Base-by-base conservation (phyloP, 2,113 vertebrate species). In the Herpailurus yagouaroundi region DNA sequence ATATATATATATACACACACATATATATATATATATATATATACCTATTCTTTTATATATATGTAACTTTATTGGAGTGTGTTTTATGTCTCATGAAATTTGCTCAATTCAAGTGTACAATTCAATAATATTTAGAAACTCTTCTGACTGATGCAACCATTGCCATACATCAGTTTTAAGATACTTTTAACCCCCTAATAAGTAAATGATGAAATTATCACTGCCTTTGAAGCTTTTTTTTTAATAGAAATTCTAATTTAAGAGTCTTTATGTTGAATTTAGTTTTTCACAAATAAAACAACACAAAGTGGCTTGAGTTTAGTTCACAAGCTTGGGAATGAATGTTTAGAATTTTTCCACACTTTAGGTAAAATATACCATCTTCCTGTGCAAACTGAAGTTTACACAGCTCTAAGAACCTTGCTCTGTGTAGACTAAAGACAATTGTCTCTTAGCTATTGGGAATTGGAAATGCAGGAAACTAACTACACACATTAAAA, bases 381-480 rank as follows among this genome's bases (percentile, higher is more conserved):
- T 66, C 66, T 82, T 15, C 36, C 18, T 82, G 2, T 80, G 81
- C 79, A 96, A 73, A 52, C 1, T 29, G 9, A 50, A 52, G 19
- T 57, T 84, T 68, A 74, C 14, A 50, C 3, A 93, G 48, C 50
- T 80, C 9, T 66, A 16, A 89, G 16, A 73, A 86, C 15, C 4
- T 91, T 89, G 3, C 6, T 76, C 23, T 64, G 1, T 64, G n/a
- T 92, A 38, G 41, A 18, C 55, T 68, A 55, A 52, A 33, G 55
- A 66, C 15, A 38, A 38, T 38, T 38, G 36, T 38, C 36, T 38
- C 36, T 38, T 55, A 87, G 27, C 60, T 66, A n/a, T 48, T 87
- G 68, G 2, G 33, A 95, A 85, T 81, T 91, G 82, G 45, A 97
- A 94, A 91, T 73, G 6, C 52, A 95, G 41, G 31, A 82, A 86